Conservation (phyloP, 2,888 invertebrate genomes). For the Malachius bipustulatus region DNA sequence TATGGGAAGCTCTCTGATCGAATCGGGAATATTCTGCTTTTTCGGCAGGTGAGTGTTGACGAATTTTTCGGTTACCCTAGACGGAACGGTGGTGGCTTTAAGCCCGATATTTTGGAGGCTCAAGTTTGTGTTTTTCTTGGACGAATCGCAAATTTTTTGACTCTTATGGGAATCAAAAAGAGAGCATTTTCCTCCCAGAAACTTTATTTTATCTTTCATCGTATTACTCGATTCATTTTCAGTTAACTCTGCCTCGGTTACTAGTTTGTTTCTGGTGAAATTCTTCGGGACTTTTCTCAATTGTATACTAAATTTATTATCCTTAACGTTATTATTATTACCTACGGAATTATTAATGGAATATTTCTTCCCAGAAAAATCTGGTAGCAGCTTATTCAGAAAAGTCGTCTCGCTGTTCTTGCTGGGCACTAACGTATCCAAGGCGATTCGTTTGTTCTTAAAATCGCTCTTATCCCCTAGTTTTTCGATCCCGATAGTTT, state of each 20-base stretch:
- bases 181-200: slow-evolving; percentile 21
- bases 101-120: slow-evolving; percentile 27
- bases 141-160: slow-evolving; percentile 1
- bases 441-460: slow-evolving; percentile 8
- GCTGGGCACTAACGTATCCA: not conserved
- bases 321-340: slow-evolving; percentile 23
- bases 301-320: slow-evolving; percentile 23
- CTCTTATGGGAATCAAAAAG: slow-evolving; percentile 19
- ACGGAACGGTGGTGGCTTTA: slow-evolving; percentile 22
- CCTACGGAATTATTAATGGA: slow-evolving; percentile 7
- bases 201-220: slow-evolving; percentile 18
- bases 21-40: slow-evolving; percentile 1
- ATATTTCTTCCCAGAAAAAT: slow-evolving; percentile 3
- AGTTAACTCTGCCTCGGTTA: slow-evolving; percentile 23
- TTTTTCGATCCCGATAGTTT: slow-evolving; percentile 22
- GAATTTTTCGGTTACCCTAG: slow-evolving; percentile 30
- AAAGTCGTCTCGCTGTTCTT: slow-evolving; percentile 5
- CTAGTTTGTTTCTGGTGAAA: slow-evolving; percentile 33
- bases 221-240: slow-evolving; percentile 14
- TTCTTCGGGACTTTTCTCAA: slow-evolving; percentile 34
- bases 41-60: slow-evolving; percentile 19
- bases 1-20: too few species aligned
- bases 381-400: not conserved
- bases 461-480: slow-evolving; percentile 15
- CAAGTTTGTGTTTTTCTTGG: slow-evolving; percentile 23